Evolutionary conservation across 2,113 vertebrate genomes (phyloP).

Genomic region (Cnemophilus loriae): DNA sequence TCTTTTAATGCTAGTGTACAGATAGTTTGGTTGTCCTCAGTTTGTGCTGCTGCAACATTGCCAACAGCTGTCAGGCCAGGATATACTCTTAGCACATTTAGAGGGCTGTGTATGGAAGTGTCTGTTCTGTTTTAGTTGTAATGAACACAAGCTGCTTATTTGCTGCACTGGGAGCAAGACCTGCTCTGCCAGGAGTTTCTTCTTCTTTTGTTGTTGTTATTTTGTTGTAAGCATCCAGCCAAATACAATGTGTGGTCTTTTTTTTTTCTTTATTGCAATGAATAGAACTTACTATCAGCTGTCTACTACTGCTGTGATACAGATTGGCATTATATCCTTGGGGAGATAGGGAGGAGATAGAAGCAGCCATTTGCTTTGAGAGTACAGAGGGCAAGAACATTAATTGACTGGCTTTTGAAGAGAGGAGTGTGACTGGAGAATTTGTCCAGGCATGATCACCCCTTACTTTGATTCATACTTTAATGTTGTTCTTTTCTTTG

Average conservation of each 20-base stretch:
- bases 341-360: neutral
- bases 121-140: neutral
- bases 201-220: neutral
- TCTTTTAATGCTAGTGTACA: neutral
- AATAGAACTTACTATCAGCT: neutral
- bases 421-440: conserved; percentile 10
- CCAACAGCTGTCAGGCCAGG: neutral
- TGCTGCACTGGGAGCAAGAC: neutral
- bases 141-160: neutral
- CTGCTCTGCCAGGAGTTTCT: neutral
- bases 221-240: neutral
- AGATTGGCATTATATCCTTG: neutral
- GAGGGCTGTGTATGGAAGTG: neutral
- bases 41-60: neutral
- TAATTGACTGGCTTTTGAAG: neutral
- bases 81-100: neutral
- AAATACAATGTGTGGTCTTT: neutral
- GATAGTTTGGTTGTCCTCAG: neutral
- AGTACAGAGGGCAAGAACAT: neutral
- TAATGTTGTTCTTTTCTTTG: neutral
- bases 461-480: neutral
- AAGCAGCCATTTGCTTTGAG: neutral
- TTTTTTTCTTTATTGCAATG: neutral
- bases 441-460: conserved; percentile 5
- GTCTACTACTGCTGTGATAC: neutral